These are phyloP conservation scores for Noctua fimbriata DNA, from an alignment of 2,888 invertebrate genomes.

Conservation along the genomic window DNA sequence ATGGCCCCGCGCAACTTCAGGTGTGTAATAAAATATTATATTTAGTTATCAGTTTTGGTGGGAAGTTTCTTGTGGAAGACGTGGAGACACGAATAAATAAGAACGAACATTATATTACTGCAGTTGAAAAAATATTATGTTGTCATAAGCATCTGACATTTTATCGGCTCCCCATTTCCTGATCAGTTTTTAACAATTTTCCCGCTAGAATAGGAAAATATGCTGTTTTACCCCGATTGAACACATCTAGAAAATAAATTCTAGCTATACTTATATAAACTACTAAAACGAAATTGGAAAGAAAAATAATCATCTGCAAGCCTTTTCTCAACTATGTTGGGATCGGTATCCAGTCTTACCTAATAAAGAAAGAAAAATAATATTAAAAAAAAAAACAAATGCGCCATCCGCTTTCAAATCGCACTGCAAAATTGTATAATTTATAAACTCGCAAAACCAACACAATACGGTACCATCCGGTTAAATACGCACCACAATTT, in stretches of 20 bases:
- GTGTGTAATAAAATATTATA: constrained; percentile 66
- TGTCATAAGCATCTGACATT: neutral
- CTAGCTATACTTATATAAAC: neutral
- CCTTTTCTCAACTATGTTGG: neutral
- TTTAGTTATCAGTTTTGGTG: constrained; percentile 49
- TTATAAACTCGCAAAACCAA: constrained; percentile 35
- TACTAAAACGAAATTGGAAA: neutral
- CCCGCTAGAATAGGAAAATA: neutral
- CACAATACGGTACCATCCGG: constrained; percentile 42
- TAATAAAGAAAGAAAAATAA: neutral
- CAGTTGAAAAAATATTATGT: neutral
- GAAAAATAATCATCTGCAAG: neutral
- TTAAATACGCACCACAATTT: constrained; percentile 64
- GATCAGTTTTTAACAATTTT: neutral
- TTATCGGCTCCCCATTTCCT: no score
- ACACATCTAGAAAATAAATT: neutral
- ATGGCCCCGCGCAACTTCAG: constrained; percentile 50
- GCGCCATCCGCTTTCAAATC: constrained; percentile 3
- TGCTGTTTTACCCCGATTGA: neutral
- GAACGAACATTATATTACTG: neutral
- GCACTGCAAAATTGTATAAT: constrained; percentile 1
- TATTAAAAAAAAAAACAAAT: neutral
- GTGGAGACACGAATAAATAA: neutral
- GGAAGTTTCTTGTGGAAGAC: constrained; percentile 5
- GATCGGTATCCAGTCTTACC: neutral